A percentile compares a stretch with the other conserved stretches of the same genome.
These are phyloP conservation scores for Caenorhabditis sulstoni DNA, from an alignment of 2,888 invertebrate species.

Conservation along the genomic window DNA sequence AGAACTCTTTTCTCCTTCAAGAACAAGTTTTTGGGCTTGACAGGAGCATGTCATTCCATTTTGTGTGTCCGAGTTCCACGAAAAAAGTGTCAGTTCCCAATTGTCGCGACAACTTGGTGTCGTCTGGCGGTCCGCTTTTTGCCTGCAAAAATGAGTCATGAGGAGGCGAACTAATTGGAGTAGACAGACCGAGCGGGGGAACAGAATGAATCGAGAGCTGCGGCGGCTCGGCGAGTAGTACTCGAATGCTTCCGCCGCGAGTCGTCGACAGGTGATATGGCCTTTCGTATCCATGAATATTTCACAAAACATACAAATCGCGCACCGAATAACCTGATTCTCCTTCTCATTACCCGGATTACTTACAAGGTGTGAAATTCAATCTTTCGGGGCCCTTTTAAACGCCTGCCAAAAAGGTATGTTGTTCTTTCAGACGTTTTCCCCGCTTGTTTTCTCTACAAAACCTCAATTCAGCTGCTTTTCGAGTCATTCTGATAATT, in stretches of 20 bases:
- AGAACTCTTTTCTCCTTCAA: background rate
- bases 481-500: too few species aligned
- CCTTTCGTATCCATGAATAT: constrained; percentile 29
- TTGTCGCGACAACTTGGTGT: background rate
- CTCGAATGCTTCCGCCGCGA: too few species aligned
- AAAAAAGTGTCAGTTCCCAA: constrained; percentile 41
- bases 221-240: too few species aligned
- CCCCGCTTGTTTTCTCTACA: background rate
- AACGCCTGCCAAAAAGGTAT: constrained; percentile 5
- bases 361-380: constrained; percentile 41
- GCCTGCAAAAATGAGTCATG: background rate
- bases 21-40: constrained; percentile 45
- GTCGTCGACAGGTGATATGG: constrained; percentile 3
- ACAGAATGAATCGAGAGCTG: constrained; percentile 1
- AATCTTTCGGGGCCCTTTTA: constrained; percentile 15
- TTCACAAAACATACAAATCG: constrained; percentile 36
- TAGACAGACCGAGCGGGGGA: background rate
- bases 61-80: background rate
- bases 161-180: too few species aligned
- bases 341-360: constrained; percentile 24
- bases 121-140: constrained; percentile 4
- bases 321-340: constrained; percentile 1
- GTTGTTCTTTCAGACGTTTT: constrained; percentile 10
- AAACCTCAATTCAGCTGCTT: constrained; percentile 10
- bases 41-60: constrained; percentile 41